Evolutionary conservation across 2,113 vertebrate genomes (phyloP), one percentile per base, ranked within the genome.

Genomic region (Centropristis striata): DNA sequence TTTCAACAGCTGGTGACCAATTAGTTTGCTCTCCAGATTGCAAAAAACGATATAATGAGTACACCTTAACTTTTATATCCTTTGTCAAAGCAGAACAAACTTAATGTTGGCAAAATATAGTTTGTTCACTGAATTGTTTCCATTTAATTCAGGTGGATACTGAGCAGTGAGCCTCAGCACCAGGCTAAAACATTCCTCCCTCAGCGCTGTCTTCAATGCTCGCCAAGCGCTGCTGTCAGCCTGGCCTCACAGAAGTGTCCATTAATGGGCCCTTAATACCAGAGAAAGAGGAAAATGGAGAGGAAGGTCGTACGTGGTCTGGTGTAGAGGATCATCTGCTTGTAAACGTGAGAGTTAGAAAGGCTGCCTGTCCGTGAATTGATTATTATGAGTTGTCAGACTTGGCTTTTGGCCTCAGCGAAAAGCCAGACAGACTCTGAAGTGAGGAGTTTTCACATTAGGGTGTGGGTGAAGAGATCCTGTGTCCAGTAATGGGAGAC

Each of bases 401-500:
- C 63, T 59, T 83, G 61, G 68, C 51, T 81, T 85, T 81, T 90
- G 64, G 63, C 82, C 70, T 72, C 28, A 15, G 63, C 47, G 54
- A 61, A 85, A 75, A 32, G 32, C 5, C 10, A 39, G 63, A 68
- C 58, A 54, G 46, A 42, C 63, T 87, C 47, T 82, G 65, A 84
- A 80, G 49, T 80, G 68, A 75, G 41, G 37, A 58, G 59, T 65
- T 78, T 83, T 79, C 58, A 82, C 60, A 78, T 90, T 80, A 64
- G 54, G 66, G 50, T 51, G 68, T 54, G 71, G 54, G 76, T 74
- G 77, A 71, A 74, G 80, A 85, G 71, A 78, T 86, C 67, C 54
- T 41, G 70, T 86, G 78, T 74, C 74, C 75, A 69, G 82, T 93
- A 93, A 91, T 90, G 77, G 79, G 77, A 87, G 87, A 90, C 93